Evolutionary conservation across 2,797 vertebrate genomes (phyloP).

Genomic region (Cynopterus sphinx): DNA sequence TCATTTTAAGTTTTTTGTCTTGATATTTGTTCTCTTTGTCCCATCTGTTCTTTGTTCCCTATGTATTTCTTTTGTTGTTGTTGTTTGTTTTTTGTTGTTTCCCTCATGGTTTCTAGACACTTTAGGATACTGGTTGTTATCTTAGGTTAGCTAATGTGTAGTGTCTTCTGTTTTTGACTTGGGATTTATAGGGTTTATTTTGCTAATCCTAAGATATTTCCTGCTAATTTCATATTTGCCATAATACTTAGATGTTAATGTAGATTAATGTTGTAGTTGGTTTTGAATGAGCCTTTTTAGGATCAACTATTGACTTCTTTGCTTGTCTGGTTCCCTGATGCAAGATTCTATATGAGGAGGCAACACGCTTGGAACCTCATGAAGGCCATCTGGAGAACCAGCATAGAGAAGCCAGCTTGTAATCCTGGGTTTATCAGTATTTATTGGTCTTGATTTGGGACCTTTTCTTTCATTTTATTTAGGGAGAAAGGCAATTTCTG

Average conservation of each 20-base stretch:
- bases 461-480: background rate
- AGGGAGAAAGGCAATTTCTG: background rate
- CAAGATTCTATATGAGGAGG: background rate
- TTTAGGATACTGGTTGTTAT: background rate
- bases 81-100: background rate
- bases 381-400: background rate
- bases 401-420: background rate
- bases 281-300: background rate
- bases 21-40: background rate
- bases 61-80: background rate
- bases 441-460: background rate
- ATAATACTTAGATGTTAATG: background rate
- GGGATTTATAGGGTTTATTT: background rate
- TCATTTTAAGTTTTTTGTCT: background rate
- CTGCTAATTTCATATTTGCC: conserved; percentile 1
- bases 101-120: background rate
- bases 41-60: background rate
- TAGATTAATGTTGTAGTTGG: background rate
- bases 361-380: background rate
- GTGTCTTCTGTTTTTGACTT: conserved; percentile 35
- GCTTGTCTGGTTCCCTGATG: background rate
- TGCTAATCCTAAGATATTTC: background rate
- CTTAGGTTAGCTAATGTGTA: background rate
- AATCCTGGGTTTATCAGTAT: background rate
- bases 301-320: background rate